Base-by-base conservation (phyloP, 23 tunicate genomes). In the Ciona savignyi region DNA sequence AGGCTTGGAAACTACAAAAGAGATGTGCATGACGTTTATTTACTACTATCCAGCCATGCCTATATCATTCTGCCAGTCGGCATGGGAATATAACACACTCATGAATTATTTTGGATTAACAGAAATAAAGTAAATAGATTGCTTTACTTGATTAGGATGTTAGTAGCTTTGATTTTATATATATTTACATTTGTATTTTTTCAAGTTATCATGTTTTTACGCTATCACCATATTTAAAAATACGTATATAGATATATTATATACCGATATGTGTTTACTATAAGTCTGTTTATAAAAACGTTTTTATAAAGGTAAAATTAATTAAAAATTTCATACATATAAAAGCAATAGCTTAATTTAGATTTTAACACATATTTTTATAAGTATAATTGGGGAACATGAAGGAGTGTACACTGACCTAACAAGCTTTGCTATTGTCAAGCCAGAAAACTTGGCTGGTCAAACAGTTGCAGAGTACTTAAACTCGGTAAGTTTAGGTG, bases 11-110 rank as follows among this genome's bases (percentile, higher is more conserved):
- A 74, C 86, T 30, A 34, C 25, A 2, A 67, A 68, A 75, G 86
- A 82, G 24, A 82, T 82, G 86, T 82, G 86, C 75, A 30, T 74
- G 4, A 35, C 80, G 11, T 82, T 33, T 31, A 70, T 82, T 23
- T 82, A 74, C 30, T 82, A 82, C 74, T 82, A 82, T 74, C 86
- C 86, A 4, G 67, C 42, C 26, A 74, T 74, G 32, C 15, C 60
- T 0, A 20, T 60, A 42, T 35, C 30, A 23, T 67, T 67, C 28
- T 82, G 86, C 60, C 65, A 66, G 26, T 29, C 86, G 1, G 56
- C 49, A 0, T 32, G 68, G 0, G 62, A 67, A 15, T 67, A 27
- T 20, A 4, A 30, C 0, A 22, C 29, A 3, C 72, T 74, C 26
- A 9, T 68, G 33, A 22, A 51, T 1, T 49, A 74, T 27, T 74